A percentile compares a stretch with the other conserved stretches of the same genome.
Conservation (phyloP, 2,888 invertebrate species). For the Phortica magna region DNA sequence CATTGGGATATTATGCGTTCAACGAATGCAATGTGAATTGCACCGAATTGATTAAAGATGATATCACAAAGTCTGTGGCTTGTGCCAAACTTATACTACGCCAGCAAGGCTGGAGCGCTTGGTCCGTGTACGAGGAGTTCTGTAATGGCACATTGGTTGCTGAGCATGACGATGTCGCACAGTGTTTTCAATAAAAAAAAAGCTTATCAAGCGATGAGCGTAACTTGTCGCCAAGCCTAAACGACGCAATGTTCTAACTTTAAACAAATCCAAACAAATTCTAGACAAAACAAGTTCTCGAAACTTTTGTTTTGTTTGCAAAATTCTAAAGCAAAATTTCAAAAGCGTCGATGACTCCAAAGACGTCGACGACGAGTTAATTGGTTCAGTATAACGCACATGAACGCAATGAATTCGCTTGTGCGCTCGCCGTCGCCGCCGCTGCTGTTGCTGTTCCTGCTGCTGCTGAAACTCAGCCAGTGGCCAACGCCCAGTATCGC, state of each 20-base stretch:
- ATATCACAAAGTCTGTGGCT: conserved; percentile 69
- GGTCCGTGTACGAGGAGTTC: conserved; percentile 72
- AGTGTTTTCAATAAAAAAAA: conserved; percentile 54
- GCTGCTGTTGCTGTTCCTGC: neutral
- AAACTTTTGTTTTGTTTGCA: neutral
- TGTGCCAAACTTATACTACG: conserved; percentile 71
- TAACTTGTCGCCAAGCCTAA: neutral
- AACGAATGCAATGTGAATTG: conserved; percentile 75
- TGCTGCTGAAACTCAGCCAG: neutral
- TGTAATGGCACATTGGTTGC: conserved; percentile 65
- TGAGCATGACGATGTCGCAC: conserved; percentile 55
- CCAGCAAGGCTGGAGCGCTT: conserved; percentile 75
- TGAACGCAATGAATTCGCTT: neutral
- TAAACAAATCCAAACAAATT: conserved; percentile 5
- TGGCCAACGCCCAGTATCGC: neutral
- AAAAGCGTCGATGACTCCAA: neutral
- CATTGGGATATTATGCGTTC: conserved; percentile 58
- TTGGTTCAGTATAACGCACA: neutral
- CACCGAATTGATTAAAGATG: conserved; percentile 67
- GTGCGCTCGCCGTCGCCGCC: neutral
- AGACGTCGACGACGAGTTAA: neutral
- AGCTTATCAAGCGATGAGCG: neutral
- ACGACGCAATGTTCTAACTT: neutral
- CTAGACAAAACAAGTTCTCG: conserved; percentile 9
- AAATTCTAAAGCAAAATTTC: neutral